Evolutionary conservation across 2,888 invertebrate genomes (phyloP), one percentile per base, ranked within the genome.

Genomic region (Cyaniris semiargus): DNA sequence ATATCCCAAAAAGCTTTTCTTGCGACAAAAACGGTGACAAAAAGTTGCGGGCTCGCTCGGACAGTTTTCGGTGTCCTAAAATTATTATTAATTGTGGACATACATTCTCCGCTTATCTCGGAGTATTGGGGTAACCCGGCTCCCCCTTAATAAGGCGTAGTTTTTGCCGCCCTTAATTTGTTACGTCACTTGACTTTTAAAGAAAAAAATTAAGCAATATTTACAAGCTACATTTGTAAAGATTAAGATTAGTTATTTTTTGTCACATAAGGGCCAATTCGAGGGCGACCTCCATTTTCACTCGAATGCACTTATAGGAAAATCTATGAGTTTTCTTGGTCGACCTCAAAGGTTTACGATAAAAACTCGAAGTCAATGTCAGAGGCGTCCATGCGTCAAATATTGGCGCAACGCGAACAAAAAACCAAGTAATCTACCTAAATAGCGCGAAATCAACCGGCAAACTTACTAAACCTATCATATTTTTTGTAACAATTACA

Each of bases 381-480:
- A 91, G 85, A 82, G 80, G 81, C 90, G 86, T 82, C 89, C 90
- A 91, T 89, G 92, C 93, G 93, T 91, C 87, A 90, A 89, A 85
- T 85, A 87, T 89, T 93, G 90, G 85, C 88, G 89, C 91, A 93
- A 92, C 89, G 86, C 83, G 80, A 83, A 75, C 86, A 90, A 93
- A 91, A 92, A 93, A 89, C 86, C 90, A 87, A 89, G 86, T 91
- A 92, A 93, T 93, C 89, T 91, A 82, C 88, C 89, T 92, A 93
- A 93, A 92, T 88, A 90, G 89, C 93, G 91, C 88, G 91, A 93
- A 93, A 93, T 92, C 94, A 88, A 85, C 83, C 85, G 86, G 70
- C 70, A 58, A 87, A 85, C 84, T 92, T 92, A 88, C 91, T 86
- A 90, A 88, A 91, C 85, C 82, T 78, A 79, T 77, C 82, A 83